Evolutionary conservation across 53 echinoderm and acorn worm species (phyloP).

Genomic region (Glandiceps talaboti): DNA sequence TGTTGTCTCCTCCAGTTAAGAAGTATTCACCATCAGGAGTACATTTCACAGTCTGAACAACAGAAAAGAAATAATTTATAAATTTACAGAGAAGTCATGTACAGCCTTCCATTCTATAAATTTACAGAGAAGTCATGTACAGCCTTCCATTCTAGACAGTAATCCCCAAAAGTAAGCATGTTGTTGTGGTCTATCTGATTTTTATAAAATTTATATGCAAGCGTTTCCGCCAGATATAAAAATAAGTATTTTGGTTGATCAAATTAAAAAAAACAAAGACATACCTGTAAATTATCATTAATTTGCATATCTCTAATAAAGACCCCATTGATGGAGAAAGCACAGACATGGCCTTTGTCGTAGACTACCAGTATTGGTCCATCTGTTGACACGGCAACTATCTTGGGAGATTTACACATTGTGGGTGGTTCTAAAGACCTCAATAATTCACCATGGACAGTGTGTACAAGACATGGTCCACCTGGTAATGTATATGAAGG

Average conservation of each 20-base stretch:
- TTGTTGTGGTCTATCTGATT: too few species aligned
- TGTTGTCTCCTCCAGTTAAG: slow-evolving; percentile 83
- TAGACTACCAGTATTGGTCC: slow-evolving; percentile 86
- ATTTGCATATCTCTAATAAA: slow-evolving; percentile 61
- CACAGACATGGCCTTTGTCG: slow-evolving; percentile 90
- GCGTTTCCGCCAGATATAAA: too few species aligned
- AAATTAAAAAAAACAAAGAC: too few species aligned
- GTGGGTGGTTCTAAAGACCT: slow-evolving; percentile 74
- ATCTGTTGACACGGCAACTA: slow-evolving; percentile 83
- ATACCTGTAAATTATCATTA: slow-evolving; percentile 63
- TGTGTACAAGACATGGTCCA: slow-evolving; percentile 96
- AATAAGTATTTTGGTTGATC: too few species aligned
- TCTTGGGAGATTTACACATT: slow-evolving; percentile 64
- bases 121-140: too few species aligned
- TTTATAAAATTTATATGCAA: too few species aligned
- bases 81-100: too few species aligned
- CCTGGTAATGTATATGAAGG: too few species aligned
- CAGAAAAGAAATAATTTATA: too few species aligned
- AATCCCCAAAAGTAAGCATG: too few species aligned
- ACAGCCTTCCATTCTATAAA: too few species aligned
- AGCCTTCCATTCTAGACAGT: too few species aligned
- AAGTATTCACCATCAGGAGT: slow-evolving; percentile 98
- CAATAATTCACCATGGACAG: slow-evolving; percentile 86
- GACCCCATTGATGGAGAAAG: slow-evolving; percentile 86
- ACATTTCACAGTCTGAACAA: slow-evolving; percentile 71